These are phyloP conservation scores for Habropoda laboriosa DNA, from an alignment of 1,140 invertebrate genomes.

Conservation along the genomic window DNA sequence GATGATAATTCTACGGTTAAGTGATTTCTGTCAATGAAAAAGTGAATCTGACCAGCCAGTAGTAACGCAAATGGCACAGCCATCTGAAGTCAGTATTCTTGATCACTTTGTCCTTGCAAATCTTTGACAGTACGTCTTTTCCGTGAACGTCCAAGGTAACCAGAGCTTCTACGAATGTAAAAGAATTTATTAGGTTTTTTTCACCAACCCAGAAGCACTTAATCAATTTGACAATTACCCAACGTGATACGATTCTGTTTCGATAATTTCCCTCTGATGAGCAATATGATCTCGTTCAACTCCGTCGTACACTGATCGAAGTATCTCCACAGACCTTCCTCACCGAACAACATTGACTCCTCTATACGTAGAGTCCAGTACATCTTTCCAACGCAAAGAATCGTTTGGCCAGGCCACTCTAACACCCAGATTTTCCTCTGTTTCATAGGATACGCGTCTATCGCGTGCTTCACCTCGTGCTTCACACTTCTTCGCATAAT, in stretches of 20 bases:
- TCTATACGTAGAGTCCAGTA: slow-evolving; percentile 95
- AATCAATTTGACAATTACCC: slow-evolving; percentile 79
- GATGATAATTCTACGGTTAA: not conserved
- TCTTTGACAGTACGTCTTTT: slow-evolving; percentile 89
- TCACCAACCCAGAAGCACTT: not conserved
- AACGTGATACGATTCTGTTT: slow-evolving; percentile 95
- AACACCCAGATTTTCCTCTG: slow-evolving; percentile 90
- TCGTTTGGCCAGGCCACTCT: slow-evolving; percentile 94
- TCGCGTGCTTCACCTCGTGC: slow-evolving; percentile 84
- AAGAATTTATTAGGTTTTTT: not conserved
- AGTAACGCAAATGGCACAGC: slow-evolving; percentile 95
- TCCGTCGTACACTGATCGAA: slow-evolving; percentile 82
- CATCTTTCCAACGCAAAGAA: slow-evolving; percentile 92
- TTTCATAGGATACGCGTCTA: slow-evolving; percentile 86
- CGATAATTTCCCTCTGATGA: slow-evolving; percentile 92
- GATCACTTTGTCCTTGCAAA: slow-evolving; percentile 87
- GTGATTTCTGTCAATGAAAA: not conserved
- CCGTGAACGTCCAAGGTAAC: slow-evolving; percentile 97
- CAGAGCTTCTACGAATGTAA: slow-evolving; percentile 85
- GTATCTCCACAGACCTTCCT: slow-evolving; percentile 71
- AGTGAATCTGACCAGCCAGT: slow-evolving; percentile 89
- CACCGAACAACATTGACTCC: slow-evolving; percentile 85
- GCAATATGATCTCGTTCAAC: slow-evolving; percentile 90
- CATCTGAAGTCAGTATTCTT: slow-evolving; percentile 94
- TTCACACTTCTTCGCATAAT: slow-evolving; percentile 94